These are phyloP conservation scores for Crotophaga sulcirostris DNA, from an alignment of 2,113 vertebrate genomes.

Conservation along the genomic window DNA sequence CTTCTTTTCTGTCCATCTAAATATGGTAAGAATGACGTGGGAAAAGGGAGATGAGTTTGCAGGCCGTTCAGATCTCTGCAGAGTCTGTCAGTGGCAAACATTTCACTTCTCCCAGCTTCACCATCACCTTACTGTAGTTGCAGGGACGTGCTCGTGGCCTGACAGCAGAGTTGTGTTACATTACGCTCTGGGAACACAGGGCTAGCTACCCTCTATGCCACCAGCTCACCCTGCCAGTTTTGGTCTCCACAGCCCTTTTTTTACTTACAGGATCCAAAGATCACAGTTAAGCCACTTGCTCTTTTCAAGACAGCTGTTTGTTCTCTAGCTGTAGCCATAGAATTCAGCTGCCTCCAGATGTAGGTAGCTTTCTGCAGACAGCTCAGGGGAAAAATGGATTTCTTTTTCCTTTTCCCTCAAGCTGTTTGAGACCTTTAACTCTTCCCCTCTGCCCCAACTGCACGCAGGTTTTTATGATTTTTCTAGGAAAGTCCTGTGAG, in stretches of 20 bases:
- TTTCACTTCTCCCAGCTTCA: neutral
- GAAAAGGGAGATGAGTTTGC: neutral
- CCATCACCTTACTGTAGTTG: neutral
- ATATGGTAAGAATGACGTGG: neutral
- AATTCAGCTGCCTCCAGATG: neutral
- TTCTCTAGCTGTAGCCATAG: neutral
- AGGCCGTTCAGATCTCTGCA: neutral
- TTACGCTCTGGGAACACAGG: neutral
- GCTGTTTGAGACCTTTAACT: neutral
- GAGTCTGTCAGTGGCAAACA: neutral
- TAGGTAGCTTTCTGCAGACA: neutral
- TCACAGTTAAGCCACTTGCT: neutral
- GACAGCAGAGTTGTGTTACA: neutral
- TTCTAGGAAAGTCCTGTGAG: neutral
- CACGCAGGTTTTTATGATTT: neutral
- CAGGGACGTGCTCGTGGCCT: neutral
- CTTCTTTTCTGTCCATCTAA: neutral
- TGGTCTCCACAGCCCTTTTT: neutral
- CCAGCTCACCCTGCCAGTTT: neutral
- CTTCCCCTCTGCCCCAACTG: accelerated
- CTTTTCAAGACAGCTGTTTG: neutral
- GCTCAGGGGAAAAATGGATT: neutral
- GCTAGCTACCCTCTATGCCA: neutral
- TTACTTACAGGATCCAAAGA: neutral
- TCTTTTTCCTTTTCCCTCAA: neutral